Percentiles rank a stretch among this genome's conserved stretches.
phyloP scores from a whole-genome alignment of 2,797 vertebrate genomes.

The Masticophis lateralis region DNA sequence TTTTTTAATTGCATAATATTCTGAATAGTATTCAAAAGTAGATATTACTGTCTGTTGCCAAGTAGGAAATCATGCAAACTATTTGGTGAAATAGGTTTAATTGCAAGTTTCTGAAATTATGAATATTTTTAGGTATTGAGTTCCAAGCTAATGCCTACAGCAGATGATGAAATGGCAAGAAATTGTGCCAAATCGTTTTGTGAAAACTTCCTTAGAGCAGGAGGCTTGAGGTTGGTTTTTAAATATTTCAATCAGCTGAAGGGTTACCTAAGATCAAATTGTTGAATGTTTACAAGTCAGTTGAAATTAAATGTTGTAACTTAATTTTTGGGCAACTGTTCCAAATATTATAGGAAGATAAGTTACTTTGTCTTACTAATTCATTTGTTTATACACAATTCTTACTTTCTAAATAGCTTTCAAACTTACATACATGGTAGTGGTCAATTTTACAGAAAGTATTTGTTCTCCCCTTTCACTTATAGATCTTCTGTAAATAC shows the following conservation, averaged over 20 bases:
- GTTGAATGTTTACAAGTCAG: not conserved
- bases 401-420: not conserved
- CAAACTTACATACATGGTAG: not conserved
- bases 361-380: not conserved
- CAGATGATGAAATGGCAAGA: conserved; percentile 99
- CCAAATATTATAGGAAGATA: not conserved
- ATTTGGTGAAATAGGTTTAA: not conserved
- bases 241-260: not conserved
- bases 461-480: not conserved
- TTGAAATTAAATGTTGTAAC: not conserved
- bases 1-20: not conserved
- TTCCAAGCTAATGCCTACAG: conserved; percentile 98
- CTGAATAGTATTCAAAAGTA: not conserved
- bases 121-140: conserved; percentile 84
- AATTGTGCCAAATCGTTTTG: conserved; percentile 98
- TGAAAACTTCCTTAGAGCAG: conserved; percentile 97
- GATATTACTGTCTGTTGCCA: not conserved
- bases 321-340: conserved; percentile 6
- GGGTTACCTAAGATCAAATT: not conserved
- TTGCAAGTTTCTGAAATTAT: not conserved
- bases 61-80: not conserved
- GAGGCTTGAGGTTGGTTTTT: conserved; percentile 87
- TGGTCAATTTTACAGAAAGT: not conserved
- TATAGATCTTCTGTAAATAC: not conserved
- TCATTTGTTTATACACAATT: not conserved